phyloP scores from a whole-genome alignment of 2,888 invertebrate genomes.

The Parapristionchus giblindavisi region DNA sequence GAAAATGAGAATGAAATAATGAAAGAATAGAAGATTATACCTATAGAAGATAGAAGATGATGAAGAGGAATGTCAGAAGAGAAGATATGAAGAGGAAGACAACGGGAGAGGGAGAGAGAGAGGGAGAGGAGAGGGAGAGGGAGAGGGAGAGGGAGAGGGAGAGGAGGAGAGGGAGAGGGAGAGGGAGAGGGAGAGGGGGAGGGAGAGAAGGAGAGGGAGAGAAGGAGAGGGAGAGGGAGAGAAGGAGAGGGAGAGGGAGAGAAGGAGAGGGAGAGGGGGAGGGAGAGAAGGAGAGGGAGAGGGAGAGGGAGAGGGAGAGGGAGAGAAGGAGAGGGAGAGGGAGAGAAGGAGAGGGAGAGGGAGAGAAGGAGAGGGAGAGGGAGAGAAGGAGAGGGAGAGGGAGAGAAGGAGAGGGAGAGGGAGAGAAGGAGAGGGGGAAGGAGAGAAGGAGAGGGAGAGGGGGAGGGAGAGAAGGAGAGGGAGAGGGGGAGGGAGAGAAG shows the following conservation, averaged over 20 bases:
- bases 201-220: neutral
- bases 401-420: slow-evolving; percentile 13
- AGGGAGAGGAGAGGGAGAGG: neutral
- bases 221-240: slow-evolving; percentile 6
- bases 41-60: slow-evolving; percentile 10
- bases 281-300: neutral
- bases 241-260: slow-evolving; percentile 20
- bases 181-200: slow-evolving; percentile 20
- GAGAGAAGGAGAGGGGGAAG: slow-evolving; percentile 5
- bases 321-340: neutral
- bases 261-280: too few species aligned
- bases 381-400: neutral
- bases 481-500: neutral
- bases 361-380: slow-evolving; percentile 21
- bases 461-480: slow-evolving; percentile 22
- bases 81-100: neutral
- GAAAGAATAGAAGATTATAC: neutral
- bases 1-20: neutral
- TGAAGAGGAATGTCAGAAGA: neutral
- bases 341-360: slow-evolving; percentile 2
- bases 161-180: neutral
- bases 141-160: neutral
- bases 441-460: neutral
- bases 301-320: neutral
- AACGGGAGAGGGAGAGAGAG: neutral